Base-by-base conservation (phyloP, 2,797 vertebrate genomes). In the Aratinga solstitialis region DNA sequence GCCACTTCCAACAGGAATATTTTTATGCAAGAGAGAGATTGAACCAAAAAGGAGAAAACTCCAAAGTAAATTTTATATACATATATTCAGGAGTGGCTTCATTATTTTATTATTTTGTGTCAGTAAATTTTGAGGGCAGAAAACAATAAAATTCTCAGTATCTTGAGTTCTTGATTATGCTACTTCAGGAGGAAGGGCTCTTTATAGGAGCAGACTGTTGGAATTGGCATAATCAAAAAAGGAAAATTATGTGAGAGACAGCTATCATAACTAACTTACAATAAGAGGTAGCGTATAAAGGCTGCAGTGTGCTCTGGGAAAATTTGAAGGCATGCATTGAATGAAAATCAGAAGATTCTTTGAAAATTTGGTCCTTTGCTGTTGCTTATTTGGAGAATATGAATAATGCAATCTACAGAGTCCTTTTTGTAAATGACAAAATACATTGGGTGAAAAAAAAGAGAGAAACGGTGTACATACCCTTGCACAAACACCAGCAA, bases 391-490 rank as follows among this genome's bases (percentile, higher is more conserved):
- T 62, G 36, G 38, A 53, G 40, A 32, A 45, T 42, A 48, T 50
- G 66, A 68, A 84, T 87, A 81, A 71, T 43, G 59, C 67, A 84
- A n/a, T 72, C n/a, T 42, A 14, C 30, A 42, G 77, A 38, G 50
- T 6, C 5, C 22, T 17, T 32, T 36, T 62, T 47, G 54, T 22
- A 45, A 59, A 22, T 11, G 61, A 19, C 29, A 51, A 51, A 50
- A 43, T 18, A 6, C 29, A 29, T 58, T 5, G 63, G 38, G 1
- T 14, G 62, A 38, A 51, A 45, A 22, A 27, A 23, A 32, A 38
- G 30, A 7, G 50, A 23, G 50, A 24, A 26, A 7, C n/a, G 1
- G 1, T 8, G n/a, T 6, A 7, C 2, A 4, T 11, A 5, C 21
- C 21, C 3, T 5, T 17, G 38, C 26, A 34, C 45, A 59, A 17